Evolutionary conservation across 1,140 invertebrate species (phyloP).

Genomic region (Habropoda laboriosa): DNA sequence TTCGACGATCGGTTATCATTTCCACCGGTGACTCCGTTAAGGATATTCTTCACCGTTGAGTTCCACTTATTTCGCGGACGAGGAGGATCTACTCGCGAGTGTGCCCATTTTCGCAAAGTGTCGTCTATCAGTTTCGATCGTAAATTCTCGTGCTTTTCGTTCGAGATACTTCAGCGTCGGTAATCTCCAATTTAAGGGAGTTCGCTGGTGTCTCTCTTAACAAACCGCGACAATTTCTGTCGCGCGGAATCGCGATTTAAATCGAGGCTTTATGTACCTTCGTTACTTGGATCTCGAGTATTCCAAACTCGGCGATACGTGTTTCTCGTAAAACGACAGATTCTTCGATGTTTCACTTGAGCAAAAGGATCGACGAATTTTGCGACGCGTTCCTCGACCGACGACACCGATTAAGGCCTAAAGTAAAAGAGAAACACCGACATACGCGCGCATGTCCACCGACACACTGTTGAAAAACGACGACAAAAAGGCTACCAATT

Average conservation of each 20-base stretch:
- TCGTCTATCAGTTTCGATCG: constrained; percentile 6
- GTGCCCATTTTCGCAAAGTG: background rate
- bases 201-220: background rate
- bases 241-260: background rate
- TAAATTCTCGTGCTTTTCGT: background rate
- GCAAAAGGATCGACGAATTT: constrained; percentile 25
- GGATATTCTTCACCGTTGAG: background rate
- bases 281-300: background rate
- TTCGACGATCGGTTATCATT: constrained; percentile 11
- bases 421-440: constrained; percentile 21
- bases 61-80: background rate
- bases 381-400: constrained; percentile 18
- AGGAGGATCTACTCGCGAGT: background rate
- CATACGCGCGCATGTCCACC: background rate
- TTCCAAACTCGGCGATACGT: background rate
- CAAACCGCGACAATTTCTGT: background rate
- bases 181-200: too few species aligned
- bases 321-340: background rate
- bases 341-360: too few species aligned
- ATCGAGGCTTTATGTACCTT: background rate
- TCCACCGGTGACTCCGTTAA: background rate
- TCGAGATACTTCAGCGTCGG: background rate
- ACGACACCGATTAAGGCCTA: constrained; percentile 60
- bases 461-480: constrained; percentile 20
- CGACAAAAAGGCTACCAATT: constrained; percentile 10